Evolutionary conservation across 2,888 invertebrate genomes (phyloP), one percentile per base, ranked within the genome.

Genomic region (Thyatira batis): DNA sequence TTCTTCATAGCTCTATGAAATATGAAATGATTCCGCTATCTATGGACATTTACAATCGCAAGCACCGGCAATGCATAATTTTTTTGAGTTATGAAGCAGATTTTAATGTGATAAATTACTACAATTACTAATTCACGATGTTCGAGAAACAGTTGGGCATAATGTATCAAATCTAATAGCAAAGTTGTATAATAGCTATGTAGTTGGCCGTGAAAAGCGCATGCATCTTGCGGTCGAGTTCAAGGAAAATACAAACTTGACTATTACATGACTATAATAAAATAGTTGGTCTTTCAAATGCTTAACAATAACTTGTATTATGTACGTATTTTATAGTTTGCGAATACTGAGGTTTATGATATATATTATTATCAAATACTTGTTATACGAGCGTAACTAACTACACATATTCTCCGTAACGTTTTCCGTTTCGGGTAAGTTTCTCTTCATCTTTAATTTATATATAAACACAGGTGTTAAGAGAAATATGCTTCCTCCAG

Each of bases 181-280:
- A 64, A 23, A 50, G 21, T 57, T 28, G 49, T 49, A 56, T 50
- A 45, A 56, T 58, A 60, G 48, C 58, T 57, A 54, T 61, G 55
- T 60, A 27, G 56, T 48, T 52, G 73, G 59, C 73, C 73, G 61
- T 72, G 73, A 75, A 69, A 48, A 48, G 48, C 66, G 65, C 49
- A 51, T 51, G 55, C 50, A 54, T 49, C 48, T 25, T 57, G 67
- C 70, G 78, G 78, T 72, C 71, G 75, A 75, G 79, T 78, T 80
- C 79, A 79, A 79, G 78, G 78, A 62, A 68, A 72, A 63, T 59
- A 62, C 58, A 64, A 54, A 56, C 61, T 54, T 63, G 59, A 64
- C 52, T 48, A 27, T 28, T 13, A 27, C 13, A 46, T 48, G 20
- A 20, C 3, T 28, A n/a, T n/a, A 27, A 20, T 17, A 9, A 20